These are phyloP conservation scores for Pseudanteris insignis DNA, from an alignment of 2,888 invertebrate genomes.

Conservation along the genomic window DNA sequence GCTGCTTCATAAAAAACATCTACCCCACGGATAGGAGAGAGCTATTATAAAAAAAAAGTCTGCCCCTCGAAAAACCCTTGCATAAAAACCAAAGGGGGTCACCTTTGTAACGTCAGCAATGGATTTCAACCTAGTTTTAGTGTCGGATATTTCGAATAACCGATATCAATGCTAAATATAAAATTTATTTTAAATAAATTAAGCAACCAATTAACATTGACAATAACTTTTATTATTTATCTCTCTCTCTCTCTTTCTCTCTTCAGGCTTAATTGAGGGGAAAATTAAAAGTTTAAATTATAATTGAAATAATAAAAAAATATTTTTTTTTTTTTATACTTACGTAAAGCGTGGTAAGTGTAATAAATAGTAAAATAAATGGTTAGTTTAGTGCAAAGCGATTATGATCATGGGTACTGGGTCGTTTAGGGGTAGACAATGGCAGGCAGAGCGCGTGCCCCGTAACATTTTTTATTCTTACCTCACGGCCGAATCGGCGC, in stretches of 20 bases:
- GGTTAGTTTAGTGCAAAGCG: constrained; percentile 20
- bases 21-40: constrained; percentile 58
- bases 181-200: background rate
- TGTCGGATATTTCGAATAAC: constrained; percentile 24
- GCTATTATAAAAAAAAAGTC: constrained; percentile 57
- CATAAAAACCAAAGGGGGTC: constrained; percentile 65
- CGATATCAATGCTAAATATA: constrained; percentile 6
- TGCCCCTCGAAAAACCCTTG: constrained; percentile 60
- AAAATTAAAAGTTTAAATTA: no score
- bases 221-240: no score
- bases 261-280: no score
- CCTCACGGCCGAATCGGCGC: constrained; percentile 48
- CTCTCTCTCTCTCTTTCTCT: no score
- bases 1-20: constrained; percentile 62
- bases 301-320: no score
- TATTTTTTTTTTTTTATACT: no score
- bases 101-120: constrained; percentile 56
- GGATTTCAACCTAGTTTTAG: constrained; percentile 43
- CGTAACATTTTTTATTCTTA: constrained; percentile 54
- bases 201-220: no score
- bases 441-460: constrained; percentile 55
- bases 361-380: constrained; percentile 9
- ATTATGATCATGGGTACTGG: constrained; percentile 45
- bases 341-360: no score
- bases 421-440: constrained; percentile 47